A percentile compares a stretch with the other conserved stretches of the same genome.
These are phyloP conservation scores for Hyposoter didymator DNA, from an alignment of 2,888 invertebrate genomes.

Conservation along the genomic window DNA sequence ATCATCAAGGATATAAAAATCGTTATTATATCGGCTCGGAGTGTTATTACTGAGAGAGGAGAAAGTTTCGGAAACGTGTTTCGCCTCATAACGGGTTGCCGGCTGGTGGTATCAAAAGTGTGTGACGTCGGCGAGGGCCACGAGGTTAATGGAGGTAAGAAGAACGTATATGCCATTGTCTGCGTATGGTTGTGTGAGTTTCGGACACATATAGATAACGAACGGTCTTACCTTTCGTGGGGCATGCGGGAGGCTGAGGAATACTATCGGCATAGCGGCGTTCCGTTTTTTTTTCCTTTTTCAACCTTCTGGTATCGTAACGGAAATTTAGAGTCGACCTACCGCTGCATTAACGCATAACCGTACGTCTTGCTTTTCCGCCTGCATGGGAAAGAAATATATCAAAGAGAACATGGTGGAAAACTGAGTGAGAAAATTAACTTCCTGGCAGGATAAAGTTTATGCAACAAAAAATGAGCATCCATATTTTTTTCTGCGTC, in stretches of 20 bases:
- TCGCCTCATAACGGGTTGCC: constrained; percentile 53
- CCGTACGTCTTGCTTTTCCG: constrained; percentile 77
- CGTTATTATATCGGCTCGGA: constrained; percentile 48
- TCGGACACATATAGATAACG: neutral
- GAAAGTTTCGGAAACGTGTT: constrained; percentile 59
- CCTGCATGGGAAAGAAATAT: constrained; percentile 15
- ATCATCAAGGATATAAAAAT: constrained; percentile 27
- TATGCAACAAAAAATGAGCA: neutral
- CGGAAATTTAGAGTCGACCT: constrained; percentile 78
- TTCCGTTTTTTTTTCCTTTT: constrained; percentile 38
- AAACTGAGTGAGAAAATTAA: constrained; percentile 25
- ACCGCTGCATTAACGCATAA: constrained; percentile 71
- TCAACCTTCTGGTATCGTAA: constrained; percentile 70
- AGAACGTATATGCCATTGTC: neutral
- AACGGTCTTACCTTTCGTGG: constrained; percentile 4
- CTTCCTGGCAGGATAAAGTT: constrained; percentile 12
- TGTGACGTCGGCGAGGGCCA: constrained; percentile 52
- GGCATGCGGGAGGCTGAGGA: neutral
- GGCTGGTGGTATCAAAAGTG: constrained; percentile 70
- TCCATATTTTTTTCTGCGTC: neutral
- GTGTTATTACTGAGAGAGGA: constrained; percentile 30
- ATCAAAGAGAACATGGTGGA: neutral
- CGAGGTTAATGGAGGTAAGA: constrained; percentile 56
- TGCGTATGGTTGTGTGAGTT: neutral
- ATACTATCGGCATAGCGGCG: constrained; percentile 65